Percentiles rank a stretch among this genome's conserved stretches.
Evolutionary conservation across 2,113 vertebrate genomes (phyloP).

Genomic region (Pangasianodon gigas): DNA sequence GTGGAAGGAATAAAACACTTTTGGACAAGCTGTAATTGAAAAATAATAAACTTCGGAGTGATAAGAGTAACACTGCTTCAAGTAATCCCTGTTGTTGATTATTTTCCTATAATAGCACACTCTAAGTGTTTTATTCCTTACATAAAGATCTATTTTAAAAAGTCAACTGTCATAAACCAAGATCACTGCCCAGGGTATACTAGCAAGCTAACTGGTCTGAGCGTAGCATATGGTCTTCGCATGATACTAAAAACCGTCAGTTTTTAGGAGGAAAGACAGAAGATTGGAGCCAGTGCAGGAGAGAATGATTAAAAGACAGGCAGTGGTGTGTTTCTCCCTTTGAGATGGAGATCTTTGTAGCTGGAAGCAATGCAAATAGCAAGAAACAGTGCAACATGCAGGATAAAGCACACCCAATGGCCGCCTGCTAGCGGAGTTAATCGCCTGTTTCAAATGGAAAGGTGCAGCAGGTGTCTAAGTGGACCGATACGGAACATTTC

Average conservation of each 20-base stretch:
- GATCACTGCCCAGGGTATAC: neutral
- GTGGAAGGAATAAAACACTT: neutral
- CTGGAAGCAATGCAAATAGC: constrained; percentile 63
- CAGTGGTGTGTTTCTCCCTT: constrained; percentile 58
- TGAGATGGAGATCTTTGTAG: constrained; percentile 48
- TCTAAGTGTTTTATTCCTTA: neutral
- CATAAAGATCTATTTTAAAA: neutral
- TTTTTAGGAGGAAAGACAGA: neutral
- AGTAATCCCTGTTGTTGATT: neutral
- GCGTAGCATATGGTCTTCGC: neutral
- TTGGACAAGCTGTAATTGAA: neutral
- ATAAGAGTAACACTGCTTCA: neutral
- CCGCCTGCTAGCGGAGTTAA: constrained; percentile 68
- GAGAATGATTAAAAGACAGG: constrained; percentile 63
- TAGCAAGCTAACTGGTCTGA: neutral
- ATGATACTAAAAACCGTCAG: neutral
- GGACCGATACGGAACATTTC: constrained; percentile 61
- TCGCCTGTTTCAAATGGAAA: constrained; percentile 62
- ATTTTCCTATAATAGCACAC: neutral
- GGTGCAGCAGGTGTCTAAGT: constrained; percentile 68
- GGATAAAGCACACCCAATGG: constrained; percentile 71
- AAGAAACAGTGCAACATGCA: constrained; percentile 62
- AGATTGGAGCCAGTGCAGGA: neutral
- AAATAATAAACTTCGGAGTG: neutral
- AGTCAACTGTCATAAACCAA: neutral